Percentiles rank a stretch among this genome's conserved stretches.
These are phyloP conservation scores for Ibycter americanus DNA, from an alignment of 2,797 vertebrate genomes.

Conservation along the genomic window DNA sequence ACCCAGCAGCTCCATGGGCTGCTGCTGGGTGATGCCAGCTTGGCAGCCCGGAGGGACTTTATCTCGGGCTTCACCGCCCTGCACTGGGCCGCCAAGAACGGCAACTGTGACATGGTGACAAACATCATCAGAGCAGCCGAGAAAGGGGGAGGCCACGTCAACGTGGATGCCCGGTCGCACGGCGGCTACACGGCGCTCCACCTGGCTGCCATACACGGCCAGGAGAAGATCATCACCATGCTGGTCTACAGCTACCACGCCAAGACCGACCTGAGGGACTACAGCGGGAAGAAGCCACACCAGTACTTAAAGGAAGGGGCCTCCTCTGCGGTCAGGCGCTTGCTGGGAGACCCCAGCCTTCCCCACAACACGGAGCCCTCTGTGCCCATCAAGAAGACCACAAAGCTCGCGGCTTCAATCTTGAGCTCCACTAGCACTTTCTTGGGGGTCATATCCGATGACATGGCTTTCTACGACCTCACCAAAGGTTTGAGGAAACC, in stretches of 20 bases:
- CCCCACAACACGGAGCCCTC: not conserved
- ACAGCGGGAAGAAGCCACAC: slow-evolving; percentile 87
- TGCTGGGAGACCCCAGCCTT: slow-evolving; percentile 80
- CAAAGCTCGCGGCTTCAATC: slow-evolving; percentile 76
- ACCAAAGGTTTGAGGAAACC: slow-evolving; percentile 80
- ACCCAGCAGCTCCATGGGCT: slow-evolving; percentile 85
- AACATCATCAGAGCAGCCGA: slow-evolving; percentile 80
- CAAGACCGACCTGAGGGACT: slow-evolving; percentile 82
- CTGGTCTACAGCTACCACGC: slow-evolving; percentile 83
- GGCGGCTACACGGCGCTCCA: slow-evolving; percentile 92
- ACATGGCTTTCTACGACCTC: slow-evolving; percentile 79
- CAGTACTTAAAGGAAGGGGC: slow-evolving; percentile 83
- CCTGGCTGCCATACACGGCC: slow-evolving; percentile 88
- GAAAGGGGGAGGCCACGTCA: slow-evolving; percentile 66
- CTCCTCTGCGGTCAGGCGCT: slow-evolving; percentile 70
- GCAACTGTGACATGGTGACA: slow-evolving; percentile 83
- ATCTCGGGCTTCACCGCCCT: slow-evolving; percentile 91
- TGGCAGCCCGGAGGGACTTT: slow-evolving; percentile 90
- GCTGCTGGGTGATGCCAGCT: slow-evolving; percentile 81
- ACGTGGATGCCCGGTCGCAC: slow-evolving; percentile 84
- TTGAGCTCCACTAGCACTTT: slow-evolving; percentile 79
- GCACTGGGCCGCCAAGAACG: slow-evolving; percentile 93
- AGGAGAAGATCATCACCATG: slow-evolving; percentile 76
- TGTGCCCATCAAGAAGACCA: slow-evolving; percentile 36
- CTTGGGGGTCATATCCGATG: slow-evolving; percentile 80